A percentile compares a stretch with the other conserved stretches of the same genome.
These are phyloP conservation scores for Zaprionus inermis DNA, from an alignment of 1,140 invertebrate genomes.

Conservation along the genomic window DNA sequence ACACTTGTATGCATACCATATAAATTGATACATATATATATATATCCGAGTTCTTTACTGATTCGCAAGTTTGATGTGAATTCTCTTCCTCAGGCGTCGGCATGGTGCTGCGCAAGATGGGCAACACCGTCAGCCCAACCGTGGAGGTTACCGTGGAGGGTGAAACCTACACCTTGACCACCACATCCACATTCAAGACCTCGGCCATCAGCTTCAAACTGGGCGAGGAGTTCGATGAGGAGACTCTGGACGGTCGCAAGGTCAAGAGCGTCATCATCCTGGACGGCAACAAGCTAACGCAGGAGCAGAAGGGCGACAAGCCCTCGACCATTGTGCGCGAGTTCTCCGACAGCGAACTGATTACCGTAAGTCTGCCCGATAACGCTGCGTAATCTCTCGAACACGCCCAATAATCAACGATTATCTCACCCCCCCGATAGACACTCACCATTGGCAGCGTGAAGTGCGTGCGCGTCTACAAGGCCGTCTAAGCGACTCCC, in stretches of 20 bases:
- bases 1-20: not conserved
- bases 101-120: constrained; percentile 90
- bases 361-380: constrained; percentile 84
- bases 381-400: not conserved
- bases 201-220: constrained; percentile 91
- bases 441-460: constrained; percentile 89
- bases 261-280: constrained; percentile 90
- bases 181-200: constrained; percentile 93
- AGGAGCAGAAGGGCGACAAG: constrained; percentile 89
- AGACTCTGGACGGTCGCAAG: constrained; percentile 92
- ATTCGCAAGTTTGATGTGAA: not conserved
- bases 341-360: constrained; percentile 89
- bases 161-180: constrained; percentile 89
- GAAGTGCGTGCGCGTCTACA: constrained; percentile 90
- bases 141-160: constrained; percentile 89
- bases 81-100: constrained; percentile 88
- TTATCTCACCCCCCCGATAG: constrained; percentile 85
- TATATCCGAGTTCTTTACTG: constrained; percentile 3
- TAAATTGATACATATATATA: constrained; percentile 13
- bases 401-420: not conserved
- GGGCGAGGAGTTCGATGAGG: constrained; percentile 93
- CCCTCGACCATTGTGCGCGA: constrained; percentile 88
- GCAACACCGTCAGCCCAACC: constrained; percentile 89
- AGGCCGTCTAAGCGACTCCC: constrained; percentile 75
- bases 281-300: constrained; percentile 89